Evolutionary conservation across 2,888 invertebrate genomes (phyloP).

Genomic region (Gisinianus flammeolus): DNA sequence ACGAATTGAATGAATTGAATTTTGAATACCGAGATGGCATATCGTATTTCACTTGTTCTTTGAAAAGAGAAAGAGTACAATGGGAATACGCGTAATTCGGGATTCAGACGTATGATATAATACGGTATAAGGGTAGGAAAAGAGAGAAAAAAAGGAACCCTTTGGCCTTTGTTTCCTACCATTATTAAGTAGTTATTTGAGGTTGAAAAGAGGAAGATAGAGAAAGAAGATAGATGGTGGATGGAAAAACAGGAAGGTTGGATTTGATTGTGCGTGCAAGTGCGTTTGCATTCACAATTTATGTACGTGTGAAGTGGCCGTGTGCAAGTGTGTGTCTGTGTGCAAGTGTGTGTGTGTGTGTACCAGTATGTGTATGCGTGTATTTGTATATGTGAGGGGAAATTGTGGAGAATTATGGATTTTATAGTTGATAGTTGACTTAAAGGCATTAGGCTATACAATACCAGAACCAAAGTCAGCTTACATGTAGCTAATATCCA

Average conservation of each 20-base stretch:
- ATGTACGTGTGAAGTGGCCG: constrained; percentile 33
- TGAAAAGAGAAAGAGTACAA: no score
- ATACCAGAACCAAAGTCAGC: no score
- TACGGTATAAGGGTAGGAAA: no score
- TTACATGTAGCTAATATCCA: no score
- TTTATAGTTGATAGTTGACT: constrained; percentile 2
- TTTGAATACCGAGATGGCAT: no score
- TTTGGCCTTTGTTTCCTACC: constrained; percentile 7
- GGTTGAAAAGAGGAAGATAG: constrained; percentile 25
- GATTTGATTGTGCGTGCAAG: constrained; percentile 28
- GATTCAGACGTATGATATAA: no score
- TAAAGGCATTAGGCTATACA: no score
- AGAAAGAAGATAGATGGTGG: constrained; percentile 12
- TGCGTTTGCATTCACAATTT: constrained; percentile 25
- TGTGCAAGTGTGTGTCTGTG: background rate
- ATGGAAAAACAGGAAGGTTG: constrained; percentile 19
- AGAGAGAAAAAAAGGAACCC: constrained; percentile 9
- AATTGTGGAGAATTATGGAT: background rate
- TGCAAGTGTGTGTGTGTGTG: background rate
- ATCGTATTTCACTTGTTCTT: no score
- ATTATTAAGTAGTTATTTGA: constrained; percentile 26
- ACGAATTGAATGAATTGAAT: no score
- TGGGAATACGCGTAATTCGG: no score
- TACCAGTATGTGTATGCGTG: no score
- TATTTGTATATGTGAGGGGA: no score